These are phyloP conservation scores for Sebastes miniatus DNA, from an alignment of 2,797 vertebrate species.

Conservation along the genomic window DNA sequence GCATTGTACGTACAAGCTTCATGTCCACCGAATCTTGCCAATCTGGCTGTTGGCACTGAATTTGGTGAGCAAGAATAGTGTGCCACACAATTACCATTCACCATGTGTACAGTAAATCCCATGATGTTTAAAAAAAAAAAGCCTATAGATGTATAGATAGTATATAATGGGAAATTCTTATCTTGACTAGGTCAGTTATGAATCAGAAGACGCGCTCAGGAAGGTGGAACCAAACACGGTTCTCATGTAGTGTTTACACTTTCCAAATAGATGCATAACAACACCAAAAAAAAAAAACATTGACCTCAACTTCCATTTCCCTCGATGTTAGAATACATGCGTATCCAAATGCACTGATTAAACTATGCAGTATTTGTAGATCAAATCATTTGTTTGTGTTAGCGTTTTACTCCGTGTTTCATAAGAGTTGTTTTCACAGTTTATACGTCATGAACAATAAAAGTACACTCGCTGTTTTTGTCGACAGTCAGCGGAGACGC, in stretches of 20 bases:
- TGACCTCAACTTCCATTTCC: slow-evolving; percentile 63
- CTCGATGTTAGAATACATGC: slow-evolving; percentile 52
- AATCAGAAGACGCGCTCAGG: slow-evolving; percentile 80
- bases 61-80: slow-evolving; percentile 43
- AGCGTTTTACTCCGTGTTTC: slow-evolving; percentile 36
- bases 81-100: slow-evolving; percentile 39
- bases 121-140: slow-evolving; percentile 32
- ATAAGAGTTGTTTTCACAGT: slow-evolving; percentile 33
- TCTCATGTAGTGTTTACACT: slow-evolving; percentile 81
- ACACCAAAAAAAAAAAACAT: slow-evolving; percentile 81
- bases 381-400: slow-evolving; percentile 63
- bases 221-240: slow-evolving; percentile 74
- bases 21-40: slow-evolving; percentile 40
- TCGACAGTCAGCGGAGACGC: slow-evolving; percentile 22
- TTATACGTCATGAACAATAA: slow-evolving; percentile 50
- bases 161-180: slow-evolving; percentile 52
- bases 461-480: slow-evolving; percentile 37
- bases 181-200: slow-evolving; percentile 55
- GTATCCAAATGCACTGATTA: slow-evolving; percentile 79
- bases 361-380: slow-evolving; percentile 87
- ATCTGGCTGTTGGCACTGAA: slow-evolving; percentile 56
- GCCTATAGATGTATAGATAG: slow-evolving; percentile 45
- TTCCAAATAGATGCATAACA: slow-evolving; percentile 77
- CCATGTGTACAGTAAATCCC: slow-evolving; percentile 45
- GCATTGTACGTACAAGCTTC: slow-evolving; percentile 46